Evolutionary conservation across 2,113 vertebrate species (phyloP).

Genomic region (Choloepus hoffmanni): DNA sequence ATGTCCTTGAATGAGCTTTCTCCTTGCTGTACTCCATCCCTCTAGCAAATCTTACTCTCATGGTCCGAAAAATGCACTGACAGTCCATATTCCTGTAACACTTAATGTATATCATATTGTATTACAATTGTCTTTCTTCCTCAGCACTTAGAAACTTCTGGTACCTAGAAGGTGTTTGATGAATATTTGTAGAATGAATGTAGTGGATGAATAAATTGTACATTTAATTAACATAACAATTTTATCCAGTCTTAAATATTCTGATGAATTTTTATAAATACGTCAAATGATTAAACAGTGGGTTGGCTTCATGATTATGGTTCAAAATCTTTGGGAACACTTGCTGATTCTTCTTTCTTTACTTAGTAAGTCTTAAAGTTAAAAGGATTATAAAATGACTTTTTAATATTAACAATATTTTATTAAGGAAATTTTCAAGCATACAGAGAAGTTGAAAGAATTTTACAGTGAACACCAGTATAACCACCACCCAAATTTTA

Average conservation of each 20-base stretch:
- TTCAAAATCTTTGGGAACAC: not conserved
- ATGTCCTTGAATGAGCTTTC: not conserved
- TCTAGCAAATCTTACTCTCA: not conserved
- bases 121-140: not conserved
- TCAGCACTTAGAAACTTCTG: not conserved
- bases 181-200: not conserved
- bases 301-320: not conserved
- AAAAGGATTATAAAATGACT: not conserved
- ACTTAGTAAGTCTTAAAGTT: not conserved
- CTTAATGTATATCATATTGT: not conserved
- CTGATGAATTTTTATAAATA: not conserved
- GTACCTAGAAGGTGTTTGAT: not conserved
- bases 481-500: not conserved
- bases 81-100: not conserved
- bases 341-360: not conserved
- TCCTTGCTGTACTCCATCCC: not conserved
- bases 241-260: not conserved
- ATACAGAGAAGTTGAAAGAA: not conserved
- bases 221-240: not conserved
- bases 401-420: constrained; percentile 6
- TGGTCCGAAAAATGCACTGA: not conserved
- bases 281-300: not conserved
- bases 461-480: not conserved
- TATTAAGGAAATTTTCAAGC: constrained; percentile 20
- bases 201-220: not conserved